Evolutionary conservation across 2,888 invertebrate genomes (phyloP).

Genomic region (Acrobasis repandana): DNA sequence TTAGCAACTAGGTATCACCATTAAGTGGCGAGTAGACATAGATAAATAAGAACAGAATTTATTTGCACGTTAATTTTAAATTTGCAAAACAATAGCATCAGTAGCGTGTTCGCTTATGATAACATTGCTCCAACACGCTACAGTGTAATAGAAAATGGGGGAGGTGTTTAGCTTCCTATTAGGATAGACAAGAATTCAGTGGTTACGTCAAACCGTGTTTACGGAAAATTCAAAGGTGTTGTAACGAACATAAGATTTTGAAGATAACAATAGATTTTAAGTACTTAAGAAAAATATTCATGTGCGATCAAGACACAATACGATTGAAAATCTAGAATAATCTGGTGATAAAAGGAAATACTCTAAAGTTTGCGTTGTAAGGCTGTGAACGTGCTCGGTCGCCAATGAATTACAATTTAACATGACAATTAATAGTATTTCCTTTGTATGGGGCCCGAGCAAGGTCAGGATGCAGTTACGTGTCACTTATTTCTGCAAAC

Average conservation of each 20-base stretch:
- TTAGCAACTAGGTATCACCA: slow-evolving; percentile 47
- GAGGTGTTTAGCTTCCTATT: slow-evolving; percentile 12
- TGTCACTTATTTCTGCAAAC: slow-evolving; percentile 56
- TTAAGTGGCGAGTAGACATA: slow-evolving; percentile 37
- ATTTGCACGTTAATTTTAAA: slow-evolving; percentile 43
- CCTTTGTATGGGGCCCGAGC: slow-evolving; percentile 33
- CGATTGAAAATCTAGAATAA: slow-evolving; percentile 5
- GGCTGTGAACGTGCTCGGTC: slow-evolving; percentile 11
- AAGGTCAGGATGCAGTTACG: slow-evolving; percentile 59
- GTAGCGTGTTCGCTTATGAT: slow-evolving; percentile 46
- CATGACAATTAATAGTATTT: slow-evolving; percentile 24
- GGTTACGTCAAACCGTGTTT: slow-evolving; percentile 12
- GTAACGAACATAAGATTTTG: not conserved
- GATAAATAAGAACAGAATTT: slow-evolving; percentile 44
- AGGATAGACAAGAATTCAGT: slow-evolving; percentile 13
- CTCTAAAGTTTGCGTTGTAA: slow-evolving; percentile 1
- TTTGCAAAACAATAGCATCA: slow-evolving; percentile 45
- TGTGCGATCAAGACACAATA: slow-evolving; percentile 11
- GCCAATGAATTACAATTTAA: slow-evolving; percentile 17
- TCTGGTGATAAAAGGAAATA: slow-evolving; percentile 11
- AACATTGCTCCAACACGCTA: slow-evolving; percentile 37
- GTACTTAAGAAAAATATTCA: not conserved
- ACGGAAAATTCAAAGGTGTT: slow-evolving; percentile 17
- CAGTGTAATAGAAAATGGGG: slow-evolving; percentile 19
- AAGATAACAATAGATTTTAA: not conserved